Percentiles rank a stretch among this genome's conserved stretches.
Conservation (phyloP, 2,888 invertebrate genomes). For the Lissonota sp. region DNA sequence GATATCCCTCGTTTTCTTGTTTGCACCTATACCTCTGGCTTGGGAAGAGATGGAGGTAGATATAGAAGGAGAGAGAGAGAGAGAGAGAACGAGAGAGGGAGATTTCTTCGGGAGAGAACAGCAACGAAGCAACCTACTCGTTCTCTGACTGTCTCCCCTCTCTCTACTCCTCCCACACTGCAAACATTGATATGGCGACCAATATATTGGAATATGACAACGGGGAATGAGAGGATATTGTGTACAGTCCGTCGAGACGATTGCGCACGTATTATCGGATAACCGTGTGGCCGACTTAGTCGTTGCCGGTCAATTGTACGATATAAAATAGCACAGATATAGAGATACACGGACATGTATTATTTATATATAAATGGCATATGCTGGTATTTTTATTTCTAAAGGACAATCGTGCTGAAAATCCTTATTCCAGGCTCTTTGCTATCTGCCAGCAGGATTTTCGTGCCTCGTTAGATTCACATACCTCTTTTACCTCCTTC, state of each 20-base stretch:
- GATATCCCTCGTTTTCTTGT: constrained; percentile 80
- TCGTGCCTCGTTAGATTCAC: constrained; percentile 54
- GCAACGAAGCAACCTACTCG: constrained; percentile 28
- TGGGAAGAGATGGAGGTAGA: no score
- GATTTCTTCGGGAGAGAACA: constrained; percentile 32
- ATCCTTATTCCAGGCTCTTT: constrained; percentile 19
- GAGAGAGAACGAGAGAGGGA: not conserved
- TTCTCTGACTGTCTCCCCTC: no score
- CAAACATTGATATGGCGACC: constrained; percentile 77
- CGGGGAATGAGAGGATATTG: constrained; percentile 65
- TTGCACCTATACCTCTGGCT: constrained; percentile 76
- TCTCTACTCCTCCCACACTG: constrained; percentile 41
- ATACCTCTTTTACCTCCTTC: constrained; percentile 39
- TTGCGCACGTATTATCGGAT: constrained; percentile 62
- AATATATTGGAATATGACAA: constrained; percentile 78
- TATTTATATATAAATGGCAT: constrained; percentile 7
- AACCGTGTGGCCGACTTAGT: constrained; percentile 45
- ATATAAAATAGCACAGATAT: constrained; percentile 32
- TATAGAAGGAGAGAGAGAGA: no score
- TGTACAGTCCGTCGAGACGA: constrained; percentile 67
- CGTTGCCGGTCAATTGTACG: constrained; percentile 49
- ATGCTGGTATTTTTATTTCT: constrained; percentile 14
- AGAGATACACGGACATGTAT: not conserved
- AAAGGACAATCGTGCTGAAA: constrained; percentile 31
- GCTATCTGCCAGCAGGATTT: constrained; percentile 29